These are phyloP conservation scores for Cotesia chilonis DNA, from an alignment of 1,140 invertebrate species.

Conservation along the genomic window DNA sequence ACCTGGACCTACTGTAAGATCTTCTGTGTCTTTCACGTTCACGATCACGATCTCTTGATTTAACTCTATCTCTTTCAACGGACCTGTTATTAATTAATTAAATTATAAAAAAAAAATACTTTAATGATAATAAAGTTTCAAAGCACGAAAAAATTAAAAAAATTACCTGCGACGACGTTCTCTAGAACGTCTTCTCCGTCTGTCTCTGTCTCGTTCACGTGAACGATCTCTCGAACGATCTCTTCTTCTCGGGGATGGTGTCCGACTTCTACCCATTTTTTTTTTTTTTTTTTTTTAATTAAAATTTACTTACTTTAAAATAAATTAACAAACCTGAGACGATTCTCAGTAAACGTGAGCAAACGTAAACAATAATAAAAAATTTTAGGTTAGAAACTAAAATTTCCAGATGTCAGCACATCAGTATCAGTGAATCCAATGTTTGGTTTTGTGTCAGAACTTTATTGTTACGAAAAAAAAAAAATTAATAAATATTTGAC, in stretches of 20 bases:
- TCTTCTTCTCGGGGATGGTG: conserved; percentile 62
- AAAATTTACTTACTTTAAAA: too few relatives aligned
- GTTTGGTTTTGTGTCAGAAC: too few relatives aligned
- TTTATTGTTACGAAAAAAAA: too few relatives aligned
- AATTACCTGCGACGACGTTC: conserved; percentile 62
- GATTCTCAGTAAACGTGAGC: too few relatives aligned
- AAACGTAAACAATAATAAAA: too few relatives aligned
- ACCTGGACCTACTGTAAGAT: conserved; percentile 66
- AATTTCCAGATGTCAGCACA: too few relatives aligned
- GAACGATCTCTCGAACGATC: conserved; percentile 61
- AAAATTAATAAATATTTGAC: too few relatives aligned
- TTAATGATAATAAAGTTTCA: conserved; percentile 10
- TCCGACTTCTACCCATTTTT: conserved; percentile 51
- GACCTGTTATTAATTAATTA: conserved; percentile 48
- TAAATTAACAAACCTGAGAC: too few relatives aligned
- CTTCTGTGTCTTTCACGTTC: conserved; percentile 63
- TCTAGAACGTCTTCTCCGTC: conserved; percentile 67
- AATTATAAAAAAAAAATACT: background rate
- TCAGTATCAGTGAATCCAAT: too few relatives aligned
- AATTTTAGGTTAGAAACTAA: too few relatives aligned
- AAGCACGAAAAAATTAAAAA: conserved; percentile 1
- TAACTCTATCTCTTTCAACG: conserved; percentile 56
- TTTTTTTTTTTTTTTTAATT: background rate
- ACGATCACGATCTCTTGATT: conserved; percentile 64
- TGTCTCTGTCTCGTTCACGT: conserved; percentile 64